These are phyloP conservation scores for Actenoides lindsayi DNA, from an alignment of 2,113 vertebrate species.

Conservation along the genomic window DNA sequence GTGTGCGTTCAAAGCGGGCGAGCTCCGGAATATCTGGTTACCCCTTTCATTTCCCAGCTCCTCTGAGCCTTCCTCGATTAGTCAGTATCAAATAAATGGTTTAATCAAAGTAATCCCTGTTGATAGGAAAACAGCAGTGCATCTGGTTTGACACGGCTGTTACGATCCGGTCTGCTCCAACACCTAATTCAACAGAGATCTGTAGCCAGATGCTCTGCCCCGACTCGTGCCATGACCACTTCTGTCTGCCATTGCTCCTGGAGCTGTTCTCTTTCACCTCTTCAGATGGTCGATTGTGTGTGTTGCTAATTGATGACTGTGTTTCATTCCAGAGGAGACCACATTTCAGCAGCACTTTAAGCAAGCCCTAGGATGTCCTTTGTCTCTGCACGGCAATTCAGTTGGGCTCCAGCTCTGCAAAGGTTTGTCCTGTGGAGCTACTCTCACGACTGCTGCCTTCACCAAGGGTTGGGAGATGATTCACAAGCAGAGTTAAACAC, in stretches of 20 bases:
- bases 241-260: background rate
- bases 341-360: background rate
- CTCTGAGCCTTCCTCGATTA: background rate
- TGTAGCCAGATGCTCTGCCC: background rate
- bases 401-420: accelerated
- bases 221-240: accelerated
- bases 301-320: background rate
- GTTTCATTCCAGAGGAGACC: background rate
- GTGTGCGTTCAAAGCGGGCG: background rate
- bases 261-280: background rate
- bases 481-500: background rate
- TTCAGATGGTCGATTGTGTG: background rate
- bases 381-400: background rate
- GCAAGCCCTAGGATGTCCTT: background rate
- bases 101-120: background rate
- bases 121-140: background rate
- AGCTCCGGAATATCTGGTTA: background rate
- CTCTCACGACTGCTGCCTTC: background rate
- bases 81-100: constrained; percentile 31
- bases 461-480: background rate
- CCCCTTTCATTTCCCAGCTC: background rate
- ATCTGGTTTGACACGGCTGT: background rate
- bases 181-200: background rate
- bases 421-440: background rate
- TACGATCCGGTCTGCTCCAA: background rate